These are phyloP conservation scores for Morone chrysops DNA, from an alignment of 2,113 vertebrate genomes.

Conservation along the genomic window DNA sequence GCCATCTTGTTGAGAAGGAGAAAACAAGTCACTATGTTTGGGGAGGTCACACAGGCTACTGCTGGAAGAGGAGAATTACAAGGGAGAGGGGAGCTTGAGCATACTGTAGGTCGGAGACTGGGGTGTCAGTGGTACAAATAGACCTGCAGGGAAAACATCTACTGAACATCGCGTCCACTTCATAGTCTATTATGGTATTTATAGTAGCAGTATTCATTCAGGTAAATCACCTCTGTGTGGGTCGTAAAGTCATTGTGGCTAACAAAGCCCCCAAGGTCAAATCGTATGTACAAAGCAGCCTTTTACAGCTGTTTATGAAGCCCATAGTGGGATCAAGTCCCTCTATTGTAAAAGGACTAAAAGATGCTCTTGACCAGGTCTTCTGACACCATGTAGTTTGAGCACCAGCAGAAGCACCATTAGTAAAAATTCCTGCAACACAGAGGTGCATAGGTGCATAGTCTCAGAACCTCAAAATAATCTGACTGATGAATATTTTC, in stretches of 20 bases:
- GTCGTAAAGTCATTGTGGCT: slow-evolving; percentile 37
- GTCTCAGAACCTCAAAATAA: slow-evolving; percentile 69
- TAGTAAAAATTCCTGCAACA: slow-evolving; percentile 80
- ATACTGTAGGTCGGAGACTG: slow-evolving; percentile 49
- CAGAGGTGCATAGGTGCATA: slow-evolving; percentile 81
- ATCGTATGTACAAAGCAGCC: slow-evolving; percentile 73
- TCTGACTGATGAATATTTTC: slow-evolving; percentile 53
- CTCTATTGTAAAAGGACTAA: slow-evolving; percentile 64
- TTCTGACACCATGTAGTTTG: slow-evolving; percentile 73
- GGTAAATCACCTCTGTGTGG: slow-evolving; percentile 34
- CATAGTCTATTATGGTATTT: slow-evolving; percentile 53
- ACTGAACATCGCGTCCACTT: slow-evolving; percentile 54
- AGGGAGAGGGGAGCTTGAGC: slow-evolving; percentile 36
- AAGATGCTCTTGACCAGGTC: slow-evolving; percentile 71
- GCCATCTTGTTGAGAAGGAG: slow-evolving; percentile 79
- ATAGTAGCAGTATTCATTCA: slow-evolving; percentile 47
- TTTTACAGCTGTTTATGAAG: slow-evolving; percentile 63
- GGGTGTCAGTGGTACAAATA: slow-evolving; percentile 53
- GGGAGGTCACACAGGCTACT: slow-evolving; percentile 72
- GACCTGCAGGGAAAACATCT: slow-evolving; percentile 71
- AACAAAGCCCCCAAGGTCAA: slow-evolving; percentile 53
- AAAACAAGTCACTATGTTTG: slow-evolving; percentile 76
- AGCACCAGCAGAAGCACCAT: slow-evolving; percentile 87
- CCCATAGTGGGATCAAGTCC: slow-evolving; percentile 56
- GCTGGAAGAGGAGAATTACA: slow-evolving; percentile 46